Percentiles rank a stretch among this genome's conserved stretches.
These are phyloP conservation scores for Pachyseris speciosa DNA, from an alignment of 64 coral and sea anemone genomes.

Conservation along the genomic window DNA sequence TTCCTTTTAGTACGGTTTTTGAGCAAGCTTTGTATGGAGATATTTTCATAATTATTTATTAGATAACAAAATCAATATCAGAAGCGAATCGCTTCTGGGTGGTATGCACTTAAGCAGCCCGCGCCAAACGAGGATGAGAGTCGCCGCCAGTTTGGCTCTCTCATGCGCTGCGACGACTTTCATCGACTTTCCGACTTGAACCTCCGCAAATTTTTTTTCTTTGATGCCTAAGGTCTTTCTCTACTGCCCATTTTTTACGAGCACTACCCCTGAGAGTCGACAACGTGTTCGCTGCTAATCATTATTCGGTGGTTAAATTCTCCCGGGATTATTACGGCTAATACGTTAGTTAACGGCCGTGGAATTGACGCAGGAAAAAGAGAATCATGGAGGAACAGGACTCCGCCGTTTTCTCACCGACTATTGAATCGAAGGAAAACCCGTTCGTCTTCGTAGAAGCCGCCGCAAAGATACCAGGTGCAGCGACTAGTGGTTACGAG, in stretches of 20 bases:
- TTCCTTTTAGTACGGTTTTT: too few relatives aligned
- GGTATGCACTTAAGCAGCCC: too few relatives aligned
- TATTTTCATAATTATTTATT: too few relatives aligned
- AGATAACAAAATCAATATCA: too few relatives aligned
- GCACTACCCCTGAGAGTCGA: conserved; percentile 11
- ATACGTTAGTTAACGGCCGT: background rate
- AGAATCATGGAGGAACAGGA: background rate
- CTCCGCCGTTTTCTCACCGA: background rate
- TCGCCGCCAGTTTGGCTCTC: too few relatives aligned
- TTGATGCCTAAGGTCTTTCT: too few relatives aligned
- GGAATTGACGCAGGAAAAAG: background rate
- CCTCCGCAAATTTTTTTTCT: too few relatives aligned
- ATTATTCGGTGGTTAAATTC: background rate
- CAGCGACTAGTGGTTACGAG: conserved; percentile 1
- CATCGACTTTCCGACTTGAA: too few relatives aligned
- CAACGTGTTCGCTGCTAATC: conserved; percentile 16
- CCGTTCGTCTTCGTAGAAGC: background rate
- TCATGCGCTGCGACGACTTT: too few relatives aligned
- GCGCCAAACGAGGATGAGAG: too few relatives aligned
- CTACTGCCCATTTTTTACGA: background rate
- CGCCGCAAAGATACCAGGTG: background rate
- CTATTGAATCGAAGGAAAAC: background rate
- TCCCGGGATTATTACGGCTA: background rate
- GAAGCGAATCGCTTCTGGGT: too few relatives aligned
- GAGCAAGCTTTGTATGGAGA: too few relatives aligned